A percentile compares a stretch with the other conserved stretches of the same genome.
phyloP scores from a whole-genome alignment of 1,140 invertebrate species.

The Vanessa tameamea region DNA sequence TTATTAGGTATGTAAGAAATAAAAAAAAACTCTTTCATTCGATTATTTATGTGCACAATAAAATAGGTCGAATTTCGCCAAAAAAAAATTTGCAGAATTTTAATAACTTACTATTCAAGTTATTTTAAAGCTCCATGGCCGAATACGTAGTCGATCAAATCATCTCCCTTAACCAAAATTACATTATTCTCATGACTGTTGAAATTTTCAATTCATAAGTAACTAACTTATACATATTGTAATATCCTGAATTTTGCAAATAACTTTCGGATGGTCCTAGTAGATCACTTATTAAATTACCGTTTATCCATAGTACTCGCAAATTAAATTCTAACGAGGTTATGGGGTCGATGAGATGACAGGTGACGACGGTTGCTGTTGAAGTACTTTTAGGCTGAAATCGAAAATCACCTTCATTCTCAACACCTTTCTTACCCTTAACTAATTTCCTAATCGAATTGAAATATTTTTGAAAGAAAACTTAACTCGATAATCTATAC shows the following conservation, averaged over 20 bases:
- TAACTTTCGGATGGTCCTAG: constrained; percentile 19
- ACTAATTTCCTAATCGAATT: constrained; percentile 17
- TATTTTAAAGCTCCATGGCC: not conserved
- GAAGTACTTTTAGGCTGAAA: constrained; percentile 38
- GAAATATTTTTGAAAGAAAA: constrained; percentile 8
- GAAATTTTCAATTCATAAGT: not conserved
- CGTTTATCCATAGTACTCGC: constrained; percentile 43
- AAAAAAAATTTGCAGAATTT: too few relatives aligned
- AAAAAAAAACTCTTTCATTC: too few relatives aligned
- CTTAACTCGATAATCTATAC: not conserved
- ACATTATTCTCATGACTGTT: not conserved
- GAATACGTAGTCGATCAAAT: not conserved
- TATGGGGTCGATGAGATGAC: constrained; percentile 45
- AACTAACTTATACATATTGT: not conserved
- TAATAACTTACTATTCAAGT: too few relatives aligned
- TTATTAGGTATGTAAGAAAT: too few relatives aligned
- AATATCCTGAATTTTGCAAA: constrained; percentile 18
- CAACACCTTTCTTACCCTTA: constrained; percentile 19
- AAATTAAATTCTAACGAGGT: constrained; percentile 60
- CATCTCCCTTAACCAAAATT: not conserved
- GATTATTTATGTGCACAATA: too few relatives aligned
- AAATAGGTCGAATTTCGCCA: too few relatives aligned
- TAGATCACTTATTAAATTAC: constrained; percentile 43
- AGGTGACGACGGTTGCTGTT: constrained; percentile 57
- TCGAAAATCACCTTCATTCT: constrained; percentile 33